A percentile compares a stretch with the other conserved stretches of the same genome.
These are phyloP conservation scores for Microplitis demolitor DNA, from an alignment of 1,140 invertebrate species.

Conservation along the genomic window DNA sequence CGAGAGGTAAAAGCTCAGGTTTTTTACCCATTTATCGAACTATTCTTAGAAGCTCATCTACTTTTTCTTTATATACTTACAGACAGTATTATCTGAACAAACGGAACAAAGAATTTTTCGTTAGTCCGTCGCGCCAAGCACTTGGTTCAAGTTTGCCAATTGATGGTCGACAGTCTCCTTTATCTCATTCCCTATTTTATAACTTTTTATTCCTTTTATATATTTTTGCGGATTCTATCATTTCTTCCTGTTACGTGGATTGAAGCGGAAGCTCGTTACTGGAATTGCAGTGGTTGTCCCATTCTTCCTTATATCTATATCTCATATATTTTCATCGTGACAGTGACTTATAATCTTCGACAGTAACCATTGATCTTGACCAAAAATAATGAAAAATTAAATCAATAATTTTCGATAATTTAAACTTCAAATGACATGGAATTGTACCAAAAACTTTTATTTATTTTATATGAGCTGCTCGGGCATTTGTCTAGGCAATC, in stretches of 20 bases:
- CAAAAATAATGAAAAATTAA: neutral
- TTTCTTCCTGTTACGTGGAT: neutral
- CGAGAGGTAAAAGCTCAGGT: too few species aligned
- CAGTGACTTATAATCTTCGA: constrained; percentile 19
- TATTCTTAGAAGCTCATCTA: neutral
- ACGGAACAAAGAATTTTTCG: neutral
- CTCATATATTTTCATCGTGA: constrained; percentile 1
- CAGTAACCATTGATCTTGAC: neutral
- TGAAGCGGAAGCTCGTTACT: constrained; percentile 11
- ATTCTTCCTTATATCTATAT: neutral
- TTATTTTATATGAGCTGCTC: too few species aligned
- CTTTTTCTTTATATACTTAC: neutral
- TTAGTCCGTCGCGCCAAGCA: neutral
- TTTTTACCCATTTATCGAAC: neutral
- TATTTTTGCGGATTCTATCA: neutral
- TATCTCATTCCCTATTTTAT: neutral
- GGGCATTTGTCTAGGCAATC: too few species aligned
- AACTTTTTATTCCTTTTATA: neutral
- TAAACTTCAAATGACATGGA: too few species aligned
- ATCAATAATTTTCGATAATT: neutral
- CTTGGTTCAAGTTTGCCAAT: neutral
- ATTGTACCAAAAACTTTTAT: too few species aligned
- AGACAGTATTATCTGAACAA: neutral
- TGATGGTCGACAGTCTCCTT: constrained; percentile 2
- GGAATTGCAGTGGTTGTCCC: constrained; percentile 9